Conservation (phyloP, 2,113 vertebrate species). For the Ahaetulla prasina region DNA sequence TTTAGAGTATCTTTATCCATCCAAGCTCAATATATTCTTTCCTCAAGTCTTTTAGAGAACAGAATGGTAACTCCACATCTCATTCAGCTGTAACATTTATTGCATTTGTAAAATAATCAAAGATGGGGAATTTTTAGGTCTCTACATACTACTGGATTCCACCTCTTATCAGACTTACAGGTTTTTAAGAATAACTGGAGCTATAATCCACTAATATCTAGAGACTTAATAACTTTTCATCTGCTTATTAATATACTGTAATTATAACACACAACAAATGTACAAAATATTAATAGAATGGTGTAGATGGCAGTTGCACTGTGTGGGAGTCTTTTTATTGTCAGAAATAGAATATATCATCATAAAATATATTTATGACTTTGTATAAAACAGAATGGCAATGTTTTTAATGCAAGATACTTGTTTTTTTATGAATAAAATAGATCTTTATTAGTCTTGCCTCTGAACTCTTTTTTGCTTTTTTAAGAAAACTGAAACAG, state of each 20-base stretch:
- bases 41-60: not conserved
- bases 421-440: conserved; percentile 14
- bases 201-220: not conserved
- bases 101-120: not conserved
- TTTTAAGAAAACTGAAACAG: not conserved
- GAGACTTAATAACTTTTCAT: not conserved
- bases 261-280: not conserved
- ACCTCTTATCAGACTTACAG: not conserved
- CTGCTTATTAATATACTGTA: not conserved
- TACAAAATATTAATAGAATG: conserved; percentile 23
- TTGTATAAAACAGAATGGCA: not conserved
- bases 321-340: conserved; percentile 10
- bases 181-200: not conserved
- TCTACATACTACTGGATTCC: not conserved
- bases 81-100: not conserved
- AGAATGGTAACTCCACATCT: not conserved
- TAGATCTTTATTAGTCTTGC: not conserved
- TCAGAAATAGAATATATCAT: conserved; percentile 16
- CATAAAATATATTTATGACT: not conserved
- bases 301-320: not conserved
- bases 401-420: not conserved
- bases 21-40: not conserved
- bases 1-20: not conserved
- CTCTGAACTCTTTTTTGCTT: not conserved
- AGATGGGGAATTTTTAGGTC: not conserved